Conservation (phyloP, 1,140 invertebrate species). For the Halyomorpha halys region DNA sequence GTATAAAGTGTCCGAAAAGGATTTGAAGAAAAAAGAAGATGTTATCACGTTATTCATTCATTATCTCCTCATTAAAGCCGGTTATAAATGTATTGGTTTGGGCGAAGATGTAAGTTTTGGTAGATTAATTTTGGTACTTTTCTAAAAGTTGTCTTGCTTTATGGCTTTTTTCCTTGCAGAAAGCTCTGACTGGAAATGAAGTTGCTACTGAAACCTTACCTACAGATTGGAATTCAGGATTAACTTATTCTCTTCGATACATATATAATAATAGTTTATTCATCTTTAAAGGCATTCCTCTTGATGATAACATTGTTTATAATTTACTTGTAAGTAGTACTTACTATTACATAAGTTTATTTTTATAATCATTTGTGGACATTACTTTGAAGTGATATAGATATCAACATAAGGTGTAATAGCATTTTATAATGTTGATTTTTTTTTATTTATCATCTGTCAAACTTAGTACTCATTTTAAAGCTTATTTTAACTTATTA, state of each 20-base stretch:
- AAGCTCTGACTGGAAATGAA: constrained; percentile 48
- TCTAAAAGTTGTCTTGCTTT: not conserved
- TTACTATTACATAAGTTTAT: no score
- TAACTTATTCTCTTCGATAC: constrained; percentile 54
- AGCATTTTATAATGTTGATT: no score
- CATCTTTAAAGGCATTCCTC: constrained; percentile 51
- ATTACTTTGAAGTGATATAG: no score
- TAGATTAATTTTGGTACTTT: not conserved
- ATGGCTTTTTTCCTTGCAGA: constrained; percentile 37
- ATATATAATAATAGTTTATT: constrained; percentile 51
- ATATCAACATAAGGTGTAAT: no score
- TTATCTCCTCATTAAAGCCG: constrained; percentile 57
- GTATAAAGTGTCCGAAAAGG: constrained; percentile 47
- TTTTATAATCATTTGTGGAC: no score
- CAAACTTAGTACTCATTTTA: no score
- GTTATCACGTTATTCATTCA: constrained; percentile 56
- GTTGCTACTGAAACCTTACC: constrained; percentile 55
- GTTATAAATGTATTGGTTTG: constrained; percentile 58
- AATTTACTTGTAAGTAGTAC: constrained; percentile 49
- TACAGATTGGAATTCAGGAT: constrained; percentile 46
- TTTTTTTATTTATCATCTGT: no score
- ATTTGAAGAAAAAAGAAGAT: constrained; percentile 56
- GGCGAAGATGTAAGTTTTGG: constrained; percentile 51
- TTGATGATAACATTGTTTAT: constrained; percentile 49
- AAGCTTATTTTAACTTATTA: no score